Evolutionary conservation across 2,888 invertebrate genomes (phyloP), one percentile per base, ranked within the genome.

Genomic region (Drosophila neonasuta): DNA sequence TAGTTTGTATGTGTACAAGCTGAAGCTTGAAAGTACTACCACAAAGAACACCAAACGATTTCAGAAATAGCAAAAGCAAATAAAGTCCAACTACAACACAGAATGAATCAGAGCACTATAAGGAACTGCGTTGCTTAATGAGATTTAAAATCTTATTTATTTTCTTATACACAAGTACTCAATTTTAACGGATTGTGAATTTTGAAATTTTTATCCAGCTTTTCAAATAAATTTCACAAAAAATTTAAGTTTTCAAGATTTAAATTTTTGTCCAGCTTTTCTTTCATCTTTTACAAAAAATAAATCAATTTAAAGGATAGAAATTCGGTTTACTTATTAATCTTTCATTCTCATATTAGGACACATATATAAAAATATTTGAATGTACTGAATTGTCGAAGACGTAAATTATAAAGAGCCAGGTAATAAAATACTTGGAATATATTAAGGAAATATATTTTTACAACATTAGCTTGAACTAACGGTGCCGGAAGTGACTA

Each of bases 121-220:
- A 15, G 8, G 39, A 6, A 41, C 39, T 41, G 39, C 65, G 58
- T 69, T 72, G 69, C 59, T 80, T 77, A 69, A 80, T 73, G 74
- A 60, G 58, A 57, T 73, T 80, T 77, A 58, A 73, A 68, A 17
- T 17, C 17, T 3, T 17, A 17, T 73, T 63, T 66, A 77, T 72
- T 62, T 65, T 62, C 70, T 56, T 41, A 42, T 52, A 39, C 58
- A 42, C 55, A 24, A 36, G 34, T n/a, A 32, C 30, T 2, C 20
- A 15, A 50, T 34, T 55, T 17, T 44, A 55, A 34, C 20, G 30
- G 11, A 41, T 9, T 8, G 11, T 15, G 15, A 20, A 34, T 41
- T 49, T 65, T 45, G 13, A 17, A 34, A 24, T 44, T 42, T 55
- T 30, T 10, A 51, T 32, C 29, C 30, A 49, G 45, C 34, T 55